Base-by-base conservation (phyloP, 2,113 vertebrate species). In the Lophura nycthemera region DNA sequence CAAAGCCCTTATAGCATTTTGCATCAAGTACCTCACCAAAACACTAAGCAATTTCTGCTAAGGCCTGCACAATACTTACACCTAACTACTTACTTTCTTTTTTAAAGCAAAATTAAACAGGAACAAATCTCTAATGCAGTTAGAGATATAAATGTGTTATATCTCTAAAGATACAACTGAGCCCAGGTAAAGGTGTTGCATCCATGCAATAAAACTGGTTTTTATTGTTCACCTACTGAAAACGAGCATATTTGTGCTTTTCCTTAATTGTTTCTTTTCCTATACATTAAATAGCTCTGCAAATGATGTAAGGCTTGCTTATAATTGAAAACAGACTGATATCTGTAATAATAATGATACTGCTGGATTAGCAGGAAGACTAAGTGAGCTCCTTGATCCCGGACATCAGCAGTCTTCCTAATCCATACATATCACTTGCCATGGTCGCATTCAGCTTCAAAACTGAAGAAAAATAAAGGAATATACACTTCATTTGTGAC, bases 1-100 rank as follows among this genome's bases (percentile, higher is more conserved):
- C 81, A 89, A 80, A 89, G 48, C 52, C 87, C 66, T 88, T 43
- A 50, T 22, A 78, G 61, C 43, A 59, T 81, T 91, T 88, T 84
- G 60, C 66, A 70, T 40, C 34, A 21, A 86, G 59, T 43, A 27
- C 47, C 72, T 93, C 79, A 57, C 79, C 74, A 88, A 93, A 89
- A 38, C 1, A 3, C 4, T 3, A 87, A 56, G 89, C 30, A 60
- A 67, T 57, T 77, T 52, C 50, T 94, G 17, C 82, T 34, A 15
- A 83, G 45, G 54, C 54, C 70, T 83, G 22, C 13, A 30, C 17
- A 50, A 8, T 4, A 63, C 66, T 74, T 85, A 20, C 30, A 79
- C 75, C 42, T 66, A 94, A 52, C 19, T 4, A 29, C 2, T 3
- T 2, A 0, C 4, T 30, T 66, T 38, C 38, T 11, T 38, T 60